Evolutionary conservation across 2,113 vertebrate species (phyloP).

Genomic region (Antidorcas marsupialis): DNA sequence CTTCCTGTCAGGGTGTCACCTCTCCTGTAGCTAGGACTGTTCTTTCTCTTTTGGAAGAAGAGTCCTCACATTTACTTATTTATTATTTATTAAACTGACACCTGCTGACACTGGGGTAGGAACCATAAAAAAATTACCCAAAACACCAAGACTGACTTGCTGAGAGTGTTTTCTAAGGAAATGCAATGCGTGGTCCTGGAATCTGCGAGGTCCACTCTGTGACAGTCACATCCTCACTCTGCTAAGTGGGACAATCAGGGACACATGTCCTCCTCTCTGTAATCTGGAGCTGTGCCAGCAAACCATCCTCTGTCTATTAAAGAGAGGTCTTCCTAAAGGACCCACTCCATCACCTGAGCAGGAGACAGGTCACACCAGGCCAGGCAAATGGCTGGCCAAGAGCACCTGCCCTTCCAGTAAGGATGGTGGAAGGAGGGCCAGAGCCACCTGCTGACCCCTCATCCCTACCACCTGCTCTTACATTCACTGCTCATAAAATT

Average conservation of each 20-base stretch:
- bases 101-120: neutral
- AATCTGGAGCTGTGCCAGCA: neutral
- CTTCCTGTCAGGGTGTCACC: neutral
- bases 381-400: neutral
- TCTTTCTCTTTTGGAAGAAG: neutral
- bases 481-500: fast-evolving
- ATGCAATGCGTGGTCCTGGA: neutral
- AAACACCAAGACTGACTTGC: neutral
- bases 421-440: too few relatives aligned
- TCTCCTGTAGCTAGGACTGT: neutral
- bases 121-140: neutral
- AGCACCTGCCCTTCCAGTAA: neutral
- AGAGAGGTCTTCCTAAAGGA: neutral
- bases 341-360: neutral
- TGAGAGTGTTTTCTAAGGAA: neutral
- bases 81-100: neutral
- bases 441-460: neutral
- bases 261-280: neutral
- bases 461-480: neutral
- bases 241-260: neutral
- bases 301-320: neutral
- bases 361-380: neutral
- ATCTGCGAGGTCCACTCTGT: neutral
- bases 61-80: neutral
- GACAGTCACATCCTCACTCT: neutral